phyloP scores from a whole-genome alignment of 2,888 invertebrate species.

The Dryadula phaetusa region DNA sequence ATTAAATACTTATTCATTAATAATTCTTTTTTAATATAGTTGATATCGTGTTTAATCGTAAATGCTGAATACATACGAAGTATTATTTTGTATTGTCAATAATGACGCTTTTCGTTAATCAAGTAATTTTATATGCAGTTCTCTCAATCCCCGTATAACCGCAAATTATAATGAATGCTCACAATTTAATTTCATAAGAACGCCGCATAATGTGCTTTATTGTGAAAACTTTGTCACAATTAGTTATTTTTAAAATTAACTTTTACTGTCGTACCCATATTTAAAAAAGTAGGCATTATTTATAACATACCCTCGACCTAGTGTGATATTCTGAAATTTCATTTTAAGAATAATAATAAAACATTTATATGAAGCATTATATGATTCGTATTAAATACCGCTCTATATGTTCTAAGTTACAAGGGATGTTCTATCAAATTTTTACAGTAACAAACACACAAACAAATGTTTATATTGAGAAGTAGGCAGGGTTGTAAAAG shows the following conservation, averaged over 20 bases:
- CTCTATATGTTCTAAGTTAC: not conserved
- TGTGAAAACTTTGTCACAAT: conserved; percentile 59
- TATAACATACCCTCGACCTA: not conserved
- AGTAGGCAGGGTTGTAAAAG: not conserved
- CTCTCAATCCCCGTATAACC: conserved; percentile 22
- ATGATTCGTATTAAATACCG: too few species aligned
- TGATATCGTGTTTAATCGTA: not conserved
- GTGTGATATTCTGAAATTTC: not conserved
- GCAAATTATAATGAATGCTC: conserved; percentile 51
- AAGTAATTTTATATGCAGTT: conserved; percentile 27
- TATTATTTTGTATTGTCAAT: conserved; percentile 1
- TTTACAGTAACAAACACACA: not conserved
- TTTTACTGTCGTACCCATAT: not conserved
- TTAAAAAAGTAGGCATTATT: not conserved
- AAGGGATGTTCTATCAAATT: not conserved
- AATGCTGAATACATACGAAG: not conserved
- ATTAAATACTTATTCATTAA: not conserved
- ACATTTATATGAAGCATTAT: too few species aligned
- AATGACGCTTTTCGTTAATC: conserved; percentile 13
- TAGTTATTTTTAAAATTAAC: conserved; percentile 49
- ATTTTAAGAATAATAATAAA: not conserved
- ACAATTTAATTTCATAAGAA: conserved; percentile 57
- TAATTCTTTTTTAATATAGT: not conserved
- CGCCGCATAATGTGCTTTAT: conserved; percentile 47
- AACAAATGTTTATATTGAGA: not conserved